These are phyloP conservation scores for Rhinolophus sinicus DNA, from an alignment of 2,113 vertebrate species.

Conservation along the genomic window DNA sequence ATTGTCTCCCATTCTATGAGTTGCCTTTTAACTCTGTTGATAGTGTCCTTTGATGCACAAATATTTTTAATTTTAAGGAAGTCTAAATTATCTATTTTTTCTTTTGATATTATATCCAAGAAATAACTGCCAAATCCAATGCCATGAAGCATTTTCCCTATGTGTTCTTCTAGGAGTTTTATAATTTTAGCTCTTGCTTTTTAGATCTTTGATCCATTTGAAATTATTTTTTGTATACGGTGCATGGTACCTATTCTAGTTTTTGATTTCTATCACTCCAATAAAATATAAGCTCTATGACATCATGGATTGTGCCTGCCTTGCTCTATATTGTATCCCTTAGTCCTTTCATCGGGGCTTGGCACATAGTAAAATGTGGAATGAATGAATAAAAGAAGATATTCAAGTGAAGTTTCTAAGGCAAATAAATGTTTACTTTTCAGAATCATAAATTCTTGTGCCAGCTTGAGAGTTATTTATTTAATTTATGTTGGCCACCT, in stretches of 20 bases:
- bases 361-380: neutral
- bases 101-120: neutral
- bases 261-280: neutral
- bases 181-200: neutral
- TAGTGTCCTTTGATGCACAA: neutral
- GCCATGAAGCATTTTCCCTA: neutral
- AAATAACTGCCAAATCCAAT: neutral
- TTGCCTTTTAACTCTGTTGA: neutral
- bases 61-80: neutral
- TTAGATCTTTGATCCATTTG: neutral
- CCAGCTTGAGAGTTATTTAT: neutral
- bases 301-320: neutral
- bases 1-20: neutral
- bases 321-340: neutral
- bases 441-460: neutral
- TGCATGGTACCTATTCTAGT: neutral
- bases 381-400: neutral
- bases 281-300: neutral
- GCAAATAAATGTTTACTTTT: neutral
- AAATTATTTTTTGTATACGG: neutral
- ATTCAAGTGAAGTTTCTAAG: neutral
- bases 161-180: neutral
- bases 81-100: neutral
- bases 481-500: neutral
- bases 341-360: neutral